Conservation (phyloP, 1,140 invertebrate genomes). For the Pinna nobilis region DNA sequence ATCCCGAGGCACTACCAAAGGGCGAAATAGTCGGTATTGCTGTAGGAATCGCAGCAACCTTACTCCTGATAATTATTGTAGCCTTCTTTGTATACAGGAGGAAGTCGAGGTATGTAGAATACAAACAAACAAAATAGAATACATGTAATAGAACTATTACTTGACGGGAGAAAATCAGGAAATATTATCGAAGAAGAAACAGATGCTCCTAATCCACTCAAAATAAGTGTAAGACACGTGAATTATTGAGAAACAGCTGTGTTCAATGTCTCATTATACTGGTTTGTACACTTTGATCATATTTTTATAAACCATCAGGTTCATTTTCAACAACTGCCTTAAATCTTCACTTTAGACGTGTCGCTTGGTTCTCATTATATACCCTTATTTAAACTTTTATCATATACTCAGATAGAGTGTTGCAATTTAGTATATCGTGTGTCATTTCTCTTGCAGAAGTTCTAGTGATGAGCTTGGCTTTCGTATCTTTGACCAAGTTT, state of each 20-base stretch:
- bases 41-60: slow-evolving; percentile 18
- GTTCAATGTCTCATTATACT: too few relatives aligned
- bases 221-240: too few relatives aligned
- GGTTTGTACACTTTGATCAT: too few relatives aligned
- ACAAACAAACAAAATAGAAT: too few relatives aligned
- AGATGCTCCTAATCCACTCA: too few relatives aligned
- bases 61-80: neutral
- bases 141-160: neutral
- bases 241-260: too few relatives aligned
- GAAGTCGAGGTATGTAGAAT: slow-evolving; percentile 13
- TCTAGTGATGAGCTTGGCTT: slow-evolving; percentile 23
- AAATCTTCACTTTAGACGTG: too few relatives aligned
- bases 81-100: slow-evolving; percentile 26
- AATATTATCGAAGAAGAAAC: too few relatives aligned
- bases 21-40: slow-evolving; percentile 48
- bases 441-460: neutral
- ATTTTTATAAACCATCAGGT: too few relatives aligned
- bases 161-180: too few relatives aligned
- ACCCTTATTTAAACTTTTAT: slow-evolving; percentile 2
- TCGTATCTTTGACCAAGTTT: slow-evolving; percentile 38
- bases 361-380: too few relatives aligned
- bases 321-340: too few relatives aligned
- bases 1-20: slow-evolving; percentile 11
- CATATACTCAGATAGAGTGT: neutral
- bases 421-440: neutral